Evolutionary conservation across 2,797 vertebrate species (phyloP), one percentile per base, ranked within the genome.

Genomic region (Epinephelus awoara): DNA sequence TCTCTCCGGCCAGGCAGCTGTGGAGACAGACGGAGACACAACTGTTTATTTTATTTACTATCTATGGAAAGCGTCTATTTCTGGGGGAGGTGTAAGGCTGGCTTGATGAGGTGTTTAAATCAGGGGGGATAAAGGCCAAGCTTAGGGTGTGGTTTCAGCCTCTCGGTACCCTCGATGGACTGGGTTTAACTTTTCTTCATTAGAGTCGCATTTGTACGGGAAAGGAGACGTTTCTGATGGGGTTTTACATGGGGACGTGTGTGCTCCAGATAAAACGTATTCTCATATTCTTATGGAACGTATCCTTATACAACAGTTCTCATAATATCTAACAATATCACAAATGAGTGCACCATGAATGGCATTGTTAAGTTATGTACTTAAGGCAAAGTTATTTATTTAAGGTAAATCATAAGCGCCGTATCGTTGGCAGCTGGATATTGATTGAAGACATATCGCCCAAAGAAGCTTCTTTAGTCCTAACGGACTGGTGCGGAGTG

Each of bases 71-170:
- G 86, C 62, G 27, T 89, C 89, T 89, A 86, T 93, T 93, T 87
- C 75, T 72, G 74, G 72, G 61, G 57, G 67, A 76, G 78, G 82
- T 88, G 88, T 80, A 74, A 90, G 83, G 83, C 90, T 58, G 23
- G 80, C 86, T 80, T 85, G 85, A 94, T 91, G 92, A 94, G 88
- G 89, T 93, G 92, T 90, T 91, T 90, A 91, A 91, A 85, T 82
- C 54, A 44, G 42, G 64, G 51, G 63, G 72, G 82, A 78, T 79
- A 46, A 76, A 73, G 67, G 65, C 63, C 62, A 44, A 77, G 68
- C 57, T 27, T 12, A n/a, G 49, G 72, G 54, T 11, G 14, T 23
- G 59, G 52, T 44, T 68, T 59, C 52, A 72, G 63, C 65, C 40
- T 50, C 34, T 56, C 52, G 51, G 38, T 47, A 51, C 54, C 51